Base-by-base conservation (phyloP, 2,797 vertebrate genomes). In the Gobionotothen gibberifrons region DNA sequence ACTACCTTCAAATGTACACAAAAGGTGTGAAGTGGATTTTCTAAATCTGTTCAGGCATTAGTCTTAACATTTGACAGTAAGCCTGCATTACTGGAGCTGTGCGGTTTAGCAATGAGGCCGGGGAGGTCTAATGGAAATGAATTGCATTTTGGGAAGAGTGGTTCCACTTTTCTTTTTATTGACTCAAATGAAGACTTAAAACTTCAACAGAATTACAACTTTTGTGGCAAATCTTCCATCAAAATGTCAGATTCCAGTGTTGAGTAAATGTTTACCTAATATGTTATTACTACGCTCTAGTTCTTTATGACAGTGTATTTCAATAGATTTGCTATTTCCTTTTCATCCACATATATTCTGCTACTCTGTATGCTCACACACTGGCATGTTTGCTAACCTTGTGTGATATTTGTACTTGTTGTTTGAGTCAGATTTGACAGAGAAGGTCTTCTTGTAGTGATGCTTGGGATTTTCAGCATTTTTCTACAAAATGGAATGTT, bases 331-430 rank as follows among this genome's bases (percentile, higher is more conserved):
- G 42, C 26, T 52, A 42, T 21, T 7, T 32, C 3, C 4, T 17
- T 44, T 46, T 39, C 13, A 22, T 3, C 9, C 40, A 13, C 9
- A 51, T 19, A 22, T 19, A 22, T 32, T 36, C 47, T 58, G 47
- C 29, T 54, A 15, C 56, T 9, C 14, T 57, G 39, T 14, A 2
- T 22, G 4, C 10, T 51, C 16, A 51, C 58, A 48, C 29, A 52
- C 58, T 22, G 6, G 17, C 21, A 10, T 22, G 43, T 39, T 19
- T 12, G 19, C 26, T 49, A 53, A 80, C 32, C 79, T 55, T 16
- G 11, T 59, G 70, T 72, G 58, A 74, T 69, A 58, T 76, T 32
- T 52, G 57, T 71, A 73, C 52, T 69, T 65, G 54, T 44, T 57
- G 26, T 29, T 42, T 69, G 39, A 64, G 17, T 56, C 70, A 58